Conservation (phyloP, 2,113 vertebrate genomes). For the Excalfactoria chinensis region DNA sequence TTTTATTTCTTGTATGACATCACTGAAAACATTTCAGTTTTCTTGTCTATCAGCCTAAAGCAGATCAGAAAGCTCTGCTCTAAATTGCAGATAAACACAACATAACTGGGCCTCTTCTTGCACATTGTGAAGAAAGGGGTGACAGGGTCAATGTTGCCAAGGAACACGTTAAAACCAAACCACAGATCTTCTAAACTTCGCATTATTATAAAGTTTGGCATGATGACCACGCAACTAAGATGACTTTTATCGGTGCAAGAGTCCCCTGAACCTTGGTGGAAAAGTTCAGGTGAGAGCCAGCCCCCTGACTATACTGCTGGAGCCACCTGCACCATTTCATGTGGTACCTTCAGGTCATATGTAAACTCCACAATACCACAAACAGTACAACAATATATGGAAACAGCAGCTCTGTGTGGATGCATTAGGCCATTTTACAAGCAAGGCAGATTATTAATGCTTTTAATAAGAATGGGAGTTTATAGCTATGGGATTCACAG, state of each 20-base stretch:
- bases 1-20: not conserved
- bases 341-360: not conserved
- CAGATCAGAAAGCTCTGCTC: not conserved
- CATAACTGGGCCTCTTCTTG: not conserved
- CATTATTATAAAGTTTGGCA: not conserved
- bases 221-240: not conserved
- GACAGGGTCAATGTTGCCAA: not conserved
- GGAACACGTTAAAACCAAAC: not conserved
- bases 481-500: not conserved
- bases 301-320: not conserved
- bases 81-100: not conserved
- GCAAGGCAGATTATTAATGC: not conserved
- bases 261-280: not conserved
- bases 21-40: not conserved
- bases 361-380: not conserved
- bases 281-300: not conserved
- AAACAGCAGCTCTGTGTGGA: not conserved
- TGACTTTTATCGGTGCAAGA: not conserved
- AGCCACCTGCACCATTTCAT: not conserved
- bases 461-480: not conserved
- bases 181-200: not conserved
- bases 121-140: not conserved
- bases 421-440: not conserved
- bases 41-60: not conserved
- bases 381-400: fast-evolving